Evolutionary conservation across 2,888 invertebrate species (phyloP), one percentile per base, ranked within the genome.

Genomic region (Hirtodrosophila histrioides): DNA sequence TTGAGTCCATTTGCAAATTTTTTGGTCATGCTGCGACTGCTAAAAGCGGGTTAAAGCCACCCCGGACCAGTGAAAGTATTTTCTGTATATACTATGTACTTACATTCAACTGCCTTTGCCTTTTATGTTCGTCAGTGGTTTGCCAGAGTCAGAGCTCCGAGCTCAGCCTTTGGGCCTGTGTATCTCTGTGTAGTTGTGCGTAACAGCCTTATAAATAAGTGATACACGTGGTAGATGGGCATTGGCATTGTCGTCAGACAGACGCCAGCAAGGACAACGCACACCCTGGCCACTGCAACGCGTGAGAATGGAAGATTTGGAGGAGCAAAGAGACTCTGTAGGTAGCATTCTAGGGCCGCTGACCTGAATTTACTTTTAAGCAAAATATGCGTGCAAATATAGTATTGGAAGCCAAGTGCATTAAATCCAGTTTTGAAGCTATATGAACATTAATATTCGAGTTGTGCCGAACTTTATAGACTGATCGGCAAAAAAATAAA

Each of bases 131-230:
- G 23, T 36, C 77, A 76, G 75, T 69, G 61, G 41, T 49, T 56
- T 36, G 43, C 37, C 68, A 48, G 43, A 54, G 49, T 37, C 44
- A 46, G 24, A 64, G 29, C 64, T 35, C 11, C 41, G 12, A 23
- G 54, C 31, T 29, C 53, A 37, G 45, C 37, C 48, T 31, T 49
- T 56, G 37, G 36, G 24, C 58, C 44, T 36, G 46, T 51, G 10
- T 53, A 57, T 72, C 54, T 78, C 49, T 64, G 70, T 75, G 79
- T 82, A 85, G 73, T 85, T 88, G 83, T 79, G 86, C 77, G 86
- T 83, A 83, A 88, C 86, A 79, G 88, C 86, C 76, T 79, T 86
- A 86, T 86, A 88, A 88, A 84, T 88, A 84, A 86, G 80, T 88
- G 71, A 84, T 83, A 70, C 75, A 79, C 79, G 74, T 75, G 68